Evolutionary conservation across 2,888 invertebrate genomes (phyloP), one percentile per base, ranked within the genome.

Genomic region (Tetheella fluctuosa): DNA sequence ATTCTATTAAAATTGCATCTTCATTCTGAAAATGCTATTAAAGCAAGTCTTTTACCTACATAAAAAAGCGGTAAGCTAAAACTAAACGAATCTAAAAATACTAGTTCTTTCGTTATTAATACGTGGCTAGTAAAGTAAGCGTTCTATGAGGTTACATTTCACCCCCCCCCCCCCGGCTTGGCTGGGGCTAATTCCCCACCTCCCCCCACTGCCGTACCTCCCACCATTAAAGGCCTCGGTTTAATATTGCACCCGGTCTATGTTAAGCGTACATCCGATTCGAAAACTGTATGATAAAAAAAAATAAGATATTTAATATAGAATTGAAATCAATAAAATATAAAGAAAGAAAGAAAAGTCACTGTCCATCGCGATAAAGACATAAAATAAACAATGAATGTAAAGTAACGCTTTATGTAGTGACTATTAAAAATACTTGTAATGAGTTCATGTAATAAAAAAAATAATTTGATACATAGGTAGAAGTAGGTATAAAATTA

Each of bases 241-340:
- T 64, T 64, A 64, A 61, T 61, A 64, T 64, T 64, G 64, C 61
- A 64, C 54, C 55, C 55, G 55, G 30, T 55, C 54, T 34, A 55
- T 54, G 34, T 55, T 55, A 55, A 55, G 55, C 20, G 54, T 55
- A 48, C 10, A 48, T 20, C 20, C 48, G 10, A 48, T 2, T 20
- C 1, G 7, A 42, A 17, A 42, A 20, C 2, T 20, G 20, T 48
- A 17, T 42, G 17, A 42, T 42, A 17, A 42, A 42, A 42, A 39
- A 42, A 42, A 42, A n/a, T n/a, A n/a, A n/a, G n/a, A n/a, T n/a
- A n/a, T n/a, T n/a, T n/a, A n/a, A n/a, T n/a, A n/a, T n/a, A n/a
- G n/a, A n/a, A n/a, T n/a, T n/a, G n/a, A n/a, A n/a, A n/a, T n/a
- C n/a, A n/a, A n/a, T n/a, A n/a, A n/a, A n/a, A n/a, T n/a, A n/a